Conservation (phyloP, 2,888 invertebrate genomes). For the Hydrotaea diabolus region DNA sequence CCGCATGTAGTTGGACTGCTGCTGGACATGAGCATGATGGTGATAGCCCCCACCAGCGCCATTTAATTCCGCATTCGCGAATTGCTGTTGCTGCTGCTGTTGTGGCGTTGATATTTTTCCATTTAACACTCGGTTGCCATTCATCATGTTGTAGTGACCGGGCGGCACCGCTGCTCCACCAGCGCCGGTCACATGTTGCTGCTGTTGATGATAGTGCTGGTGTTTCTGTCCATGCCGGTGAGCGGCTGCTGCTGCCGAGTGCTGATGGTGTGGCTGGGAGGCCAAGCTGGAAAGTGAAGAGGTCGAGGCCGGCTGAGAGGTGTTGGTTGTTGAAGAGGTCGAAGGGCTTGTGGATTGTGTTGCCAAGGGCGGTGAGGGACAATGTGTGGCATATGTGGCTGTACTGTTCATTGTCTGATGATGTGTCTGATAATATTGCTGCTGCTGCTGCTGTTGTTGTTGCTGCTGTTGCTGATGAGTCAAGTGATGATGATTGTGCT, state of each 20-base stretch:
- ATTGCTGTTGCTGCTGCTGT: slow-evolving; percentile 68
- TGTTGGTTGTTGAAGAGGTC: slow-evolving; percentile 79
- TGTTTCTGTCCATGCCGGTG: slow-evolving; percentile 73
- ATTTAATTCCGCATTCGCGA: slow-evolving; percentile 49
- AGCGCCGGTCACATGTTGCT: slow-evolving; percentile 60
- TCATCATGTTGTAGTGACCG: slow-evolving; percentile 64
- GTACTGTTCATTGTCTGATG: slow-evolving; percentile 72
- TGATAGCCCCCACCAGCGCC: slow-evolving; percentile 49
- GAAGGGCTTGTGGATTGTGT: slow-evolving; percentile 78
- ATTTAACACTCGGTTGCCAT: slow-evolving; percentile 68
- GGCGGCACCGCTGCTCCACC: slow-evolving; percentile 57
- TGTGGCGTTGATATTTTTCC: slow-evolving; percentile 62
- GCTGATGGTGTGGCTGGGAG: slow-evolving; percentile 77
- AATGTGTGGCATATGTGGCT: slow-evolving; percentile 70
- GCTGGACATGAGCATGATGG: slow-evolving; percentile 49
- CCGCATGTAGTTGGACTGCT: slow-evolving; percentile 53
- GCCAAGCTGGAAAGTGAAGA: slow-evolving; percentile 78
- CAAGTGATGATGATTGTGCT: slow-evolving; percentile 71
- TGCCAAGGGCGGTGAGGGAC: slow-evolving; percentile 77
- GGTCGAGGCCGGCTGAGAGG: slow-evolving; percentile 79
- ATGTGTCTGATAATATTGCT: slow-evolving; percentile 70
- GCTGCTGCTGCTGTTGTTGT: slow-evolving; percentile 69
- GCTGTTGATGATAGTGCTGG: slow-evolving; percentile 68
- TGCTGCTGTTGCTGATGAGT: slow-evolving; percentile 73
- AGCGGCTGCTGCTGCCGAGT: slow-evolving; percentile 52